These are phyloP conservation scores for Leptura quadrifasciata DNA, from an alignment of 2,888 invertebrate species.

Conservation along the genomic window DNA sequence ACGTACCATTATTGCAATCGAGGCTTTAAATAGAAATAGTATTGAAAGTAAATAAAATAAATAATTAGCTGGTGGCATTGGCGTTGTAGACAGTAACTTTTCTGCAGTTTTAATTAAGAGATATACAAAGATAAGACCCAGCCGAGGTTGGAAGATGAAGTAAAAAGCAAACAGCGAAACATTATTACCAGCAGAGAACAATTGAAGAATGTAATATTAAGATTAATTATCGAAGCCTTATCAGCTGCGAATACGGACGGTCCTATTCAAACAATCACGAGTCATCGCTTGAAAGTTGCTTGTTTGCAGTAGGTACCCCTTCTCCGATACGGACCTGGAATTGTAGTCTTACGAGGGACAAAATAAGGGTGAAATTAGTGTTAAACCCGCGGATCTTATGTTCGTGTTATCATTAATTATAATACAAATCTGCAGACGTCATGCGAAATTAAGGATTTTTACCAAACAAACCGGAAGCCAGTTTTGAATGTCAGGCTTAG, in stretches of 20 bases:
- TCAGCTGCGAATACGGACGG: slow-evolving; percentile 67
- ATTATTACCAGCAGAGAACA: slow-evolving; percentile 59
- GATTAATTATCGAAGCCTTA: slow-evolving; percentile 72
- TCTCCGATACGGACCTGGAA: slow-evolving; percentile 45
- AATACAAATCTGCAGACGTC: slow-evolving; percentile 68
- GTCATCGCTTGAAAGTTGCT: slow-evolving; percentile 65
- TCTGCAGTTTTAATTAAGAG: slow-evolving; percentile 47
- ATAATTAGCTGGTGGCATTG: background rate
- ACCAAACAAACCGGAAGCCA: slow-evolving; percentile 61
- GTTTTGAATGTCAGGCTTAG: slow-evolving; percentile 56
- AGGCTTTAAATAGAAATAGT: too few relatives aligned
- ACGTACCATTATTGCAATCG: too few relatives aligned
- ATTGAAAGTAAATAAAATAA: background rate
- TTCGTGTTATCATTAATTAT: slow-evolving; percentile 67
- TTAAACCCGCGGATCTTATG: slow-evolving; percentile 61
- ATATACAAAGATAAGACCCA: slow-evolving; percentile 41
- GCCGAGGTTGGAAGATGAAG: slow-evolving; percentile 41
- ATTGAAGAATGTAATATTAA: slow-evolving; percentile 73
- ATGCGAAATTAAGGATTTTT: slow-evolving; percentile 65
- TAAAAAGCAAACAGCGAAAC: slow-evolving; percentile 52
- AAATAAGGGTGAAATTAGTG: slow-evolving; percentile 58
- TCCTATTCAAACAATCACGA: slow-evolving; percentile 73
- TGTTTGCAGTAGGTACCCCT: slow-evolving; percentile 56
- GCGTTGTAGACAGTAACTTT: background rate
- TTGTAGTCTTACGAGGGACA: slow-evolving; percentile 47